Evolutionary conservation across 2,888 invertebrate genomes (phyloP).

Genomic region (Cephus pulcher): DNA sequence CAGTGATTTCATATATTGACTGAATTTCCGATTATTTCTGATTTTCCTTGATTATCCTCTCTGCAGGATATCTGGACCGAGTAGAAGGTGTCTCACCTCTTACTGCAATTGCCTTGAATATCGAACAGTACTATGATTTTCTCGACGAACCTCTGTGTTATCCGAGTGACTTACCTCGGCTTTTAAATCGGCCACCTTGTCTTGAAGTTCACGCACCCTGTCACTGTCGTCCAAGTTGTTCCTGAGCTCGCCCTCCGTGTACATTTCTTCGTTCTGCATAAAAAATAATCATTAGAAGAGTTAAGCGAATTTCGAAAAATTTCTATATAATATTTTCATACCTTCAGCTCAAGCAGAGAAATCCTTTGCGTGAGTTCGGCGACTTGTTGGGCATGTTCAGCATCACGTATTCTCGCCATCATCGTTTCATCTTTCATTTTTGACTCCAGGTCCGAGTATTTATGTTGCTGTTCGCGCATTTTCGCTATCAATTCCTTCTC

Average conservation of each 20-base stretch:
- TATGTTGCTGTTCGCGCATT: slow-evolving; percentile 86
- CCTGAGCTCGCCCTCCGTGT: slow-evolving; percentile 90
- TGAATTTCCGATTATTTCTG: neutral
- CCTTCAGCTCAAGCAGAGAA: slow-evolving; percentile 92
- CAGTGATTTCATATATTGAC: neutral
- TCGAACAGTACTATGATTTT: slow-evolving; percentile 10
- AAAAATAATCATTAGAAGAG: slow-evolving; percentile 6
- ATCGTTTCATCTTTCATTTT: slow-evolving; percentile 91
- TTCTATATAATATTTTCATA: slow-evolving; percentile 54
- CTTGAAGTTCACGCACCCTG: slow-evolving; percentile 88
- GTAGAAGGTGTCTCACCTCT: slow-evolving; percentile 37
- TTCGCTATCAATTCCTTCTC: slow-evolving; percentile 83
- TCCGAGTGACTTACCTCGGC: slow-evolving; percentile 80
- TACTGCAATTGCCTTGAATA: slow-evolving; percentile 40
- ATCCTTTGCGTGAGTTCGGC: slow-evolving; percentile 95
- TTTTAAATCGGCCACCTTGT: slow-evolving; percentile 91
- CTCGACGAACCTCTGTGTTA: neutral
- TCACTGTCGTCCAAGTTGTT: slow-evolving; percentile 89
- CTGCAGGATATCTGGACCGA: neutral
- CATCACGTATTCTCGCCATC: slow-evolving; percentile 93
- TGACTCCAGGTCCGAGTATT: slow-evolving; percentile 73
- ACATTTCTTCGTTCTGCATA: slow-evolving; percentile 91
- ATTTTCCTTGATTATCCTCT: neutral
- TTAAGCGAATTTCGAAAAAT: neutral
- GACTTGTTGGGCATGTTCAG: slow-evolving; percentile 93